Evolutionary conservation across 2,888 invertebrate genomes (phyloP), one percentile per base, ranked within the genome.

Genomic region (Prosapia bicincta): DNA sequence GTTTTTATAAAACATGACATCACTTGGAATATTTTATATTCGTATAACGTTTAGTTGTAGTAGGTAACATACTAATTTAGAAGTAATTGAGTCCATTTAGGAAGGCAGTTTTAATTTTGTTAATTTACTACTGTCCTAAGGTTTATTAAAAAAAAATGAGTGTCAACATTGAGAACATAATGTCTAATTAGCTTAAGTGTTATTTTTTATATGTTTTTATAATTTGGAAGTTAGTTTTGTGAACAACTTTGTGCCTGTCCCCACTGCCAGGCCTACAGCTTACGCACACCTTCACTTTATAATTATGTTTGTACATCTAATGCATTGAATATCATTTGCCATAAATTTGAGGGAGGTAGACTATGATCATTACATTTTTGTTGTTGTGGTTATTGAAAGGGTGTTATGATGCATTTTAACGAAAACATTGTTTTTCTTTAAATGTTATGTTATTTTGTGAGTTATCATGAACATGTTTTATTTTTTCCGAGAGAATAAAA

Each of bases 191-290:
- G 20, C 1, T 54, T 54, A 20, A 20, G 20, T 54, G 30, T 30
- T 30, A 30, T 54, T 20, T 54, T 54, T 20, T 54, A 20, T 54
- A 13, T 10, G 3, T 54, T 54, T 54, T n/a, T 20, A 10, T 20
- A 54, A 3, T 20, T 20, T n/a, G n/a, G 5, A 20, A 20, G 3
- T 20, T 54, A 54, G 20, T 54, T 54, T 43, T 30, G 65, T 65
- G 30, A 68, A 65, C 69, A 30, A 26, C 23, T n/a, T 26, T 43
- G 69, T 68, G 38, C 43, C 69, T 69, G 66, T n/a, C 66, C 24
- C 15, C 74, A 69, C 65, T 69, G 74, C 69, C 69, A 54, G 69
- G 69, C 69, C 66, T 73, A 69, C n/a, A 30, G 26, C 69, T 30
- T 54, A 54, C 69, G 54, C 69, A 74, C 69, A 65, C 9, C 54